Base-by-base conservation (phyloP, 1,140 invertebrate genomes). In the silkworm (Bombyx mori) region DNA sequence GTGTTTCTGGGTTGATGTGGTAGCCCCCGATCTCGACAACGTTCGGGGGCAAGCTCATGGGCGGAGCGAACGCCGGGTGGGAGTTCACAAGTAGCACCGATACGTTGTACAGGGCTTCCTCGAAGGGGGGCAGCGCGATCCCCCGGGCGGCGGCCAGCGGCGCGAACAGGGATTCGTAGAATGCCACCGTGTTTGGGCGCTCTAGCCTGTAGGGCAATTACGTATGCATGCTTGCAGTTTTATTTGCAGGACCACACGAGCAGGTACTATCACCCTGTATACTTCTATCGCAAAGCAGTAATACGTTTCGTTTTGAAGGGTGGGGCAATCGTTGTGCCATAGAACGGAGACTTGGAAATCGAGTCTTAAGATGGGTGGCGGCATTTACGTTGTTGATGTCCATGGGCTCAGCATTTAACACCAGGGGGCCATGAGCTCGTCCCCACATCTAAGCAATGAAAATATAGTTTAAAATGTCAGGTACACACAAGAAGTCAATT, bases 21-120 rank as follows among this genome's bases (percentile, higher is more conserved):
- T 91, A 77, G 42, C 89, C 89, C 55, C 80, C 91, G 9, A 90
- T 88, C 56, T 88, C 89, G 2, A 88, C 79, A 52, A 88, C 89
- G 66, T 83, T 91, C 0, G 91, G 91, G 4, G 90, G 72, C n/a
- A 85, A 62, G 1, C 89, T 88, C 52, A 86, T 71, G 0, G 89
- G 71, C 49, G 81, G 76, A 8, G 86, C 82, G 1, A 90, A 66
- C 0, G 81, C 81, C 0, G 88, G 79, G 57, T 92, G 90, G 3
- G 90, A 88, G 63, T 91, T 91, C 0, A 89, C 58, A 0, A 93
- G 65, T 18, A 91, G 7, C 1, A 90, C 49, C 10, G 89, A 89
- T 0, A 82, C 71, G 26, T 89, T 88, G 26, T 67, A 56, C 1
- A 60, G 43, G 0, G 71, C 71, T 9, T 63, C 64, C 1, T 58